These are phyloP conservation scores for Pristis pectinata DNA, from an alignment of 2,797 vertebrate species.

Conservation along the genomic window DNA sequence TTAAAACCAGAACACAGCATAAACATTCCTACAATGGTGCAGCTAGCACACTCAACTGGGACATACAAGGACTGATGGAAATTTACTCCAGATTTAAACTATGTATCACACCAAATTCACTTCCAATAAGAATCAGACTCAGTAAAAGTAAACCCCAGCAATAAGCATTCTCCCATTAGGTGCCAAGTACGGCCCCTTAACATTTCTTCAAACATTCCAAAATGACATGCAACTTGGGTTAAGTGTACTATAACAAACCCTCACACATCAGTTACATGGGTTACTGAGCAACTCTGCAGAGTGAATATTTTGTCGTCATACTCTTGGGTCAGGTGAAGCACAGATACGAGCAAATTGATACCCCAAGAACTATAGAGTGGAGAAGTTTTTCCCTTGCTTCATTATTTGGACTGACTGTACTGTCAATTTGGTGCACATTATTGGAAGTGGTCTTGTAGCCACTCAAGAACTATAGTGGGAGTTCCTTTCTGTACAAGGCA, in stretches of 20 bases:
- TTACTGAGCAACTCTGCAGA: neutral
- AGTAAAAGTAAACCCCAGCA: neutral
- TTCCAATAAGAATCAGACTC: neutral
- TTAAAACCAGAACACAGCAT: neutral
- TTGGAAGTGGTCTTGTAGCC: neutral
- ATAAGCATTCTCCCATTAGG: neutral
- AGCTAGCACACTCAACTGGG: neutral
- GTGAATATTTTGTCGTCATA: neutral
- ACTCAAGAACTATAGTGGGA: neutral
- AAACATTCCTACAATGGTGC: neutral
- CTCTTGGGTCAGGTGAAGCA: no score
- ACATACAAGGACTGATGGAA: neutral
- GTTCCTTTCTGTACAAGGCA: neutral
- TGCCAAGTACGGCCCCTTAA: neutral
- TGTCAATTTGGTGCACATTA: neutral
- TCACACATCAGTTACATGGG: neutral
- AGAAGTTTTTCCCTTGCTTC: neutral
- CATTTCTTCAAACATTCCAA: neutral
- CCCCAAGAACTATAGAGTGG: neutral
- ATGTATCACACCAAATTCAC: neutral
- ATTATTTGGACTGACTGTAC: neutral
- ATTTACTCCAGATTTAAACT: neutral
- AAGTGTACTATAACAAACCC: neutral
- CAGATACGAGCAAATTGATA: neutral
- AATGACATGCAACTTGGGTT: neutral